Base-by-base conservation (phyloP, 2,113 vertebrate genomes). In the Hypomesus transpacificus region DNA sequence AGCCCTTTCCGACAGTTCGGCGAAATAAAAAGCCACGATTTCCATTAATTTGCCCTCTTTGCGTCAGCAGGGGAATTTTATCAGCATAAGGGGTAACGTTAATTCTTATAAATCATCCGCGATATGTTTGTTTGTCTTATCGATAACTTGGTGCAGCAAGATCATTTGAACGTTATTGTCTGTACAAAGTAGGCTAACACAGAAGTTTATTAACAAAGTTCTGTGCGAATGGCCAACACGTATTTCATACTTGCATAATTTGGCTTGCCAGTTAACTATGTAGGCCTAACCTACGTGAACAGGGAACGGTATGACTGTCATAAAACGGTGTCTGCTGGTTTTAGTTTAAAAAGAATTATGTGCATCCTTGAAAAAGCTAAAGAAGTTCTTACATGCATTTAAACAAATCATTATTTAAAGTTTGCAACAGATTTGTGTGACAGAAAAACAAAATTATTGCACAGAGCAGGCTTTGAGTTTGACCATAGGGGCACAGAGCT, bases 21-120 rank as follows among this genome's bases (percentile, higher is more conserved):
- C 62, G 72, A 71, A 83, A 88, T 84, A 82, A 80, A 87, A 82
- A 74, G 73, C 75, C 11, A 69, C 34, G 4, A 21, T 24, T 53
- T 39, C 21, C 1, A 66, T 18, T 63, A 2, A 21, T 51, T 57
- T 69, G 1, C 60, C 78, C 80, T 82, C 77, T 86, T 61, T 46
- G 20, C 46, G 11, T 77, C 3, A 63, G 56, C 28, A 70, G 71
- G 81, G 73, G 75, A 66, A 24, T 1, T 52, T 20, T 16, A 24
- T 67, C 54, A 73, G 46, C 52, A 65, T 69, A 58, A 62, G n/a
- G 62, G 76, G 88, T 90, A 84, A 82, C 78, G 14, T 0, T 13
- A 24, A 22, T 59, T 66, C 0, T 31, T 3, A 8, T 0, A 16
- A 3, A 17, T n/a, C 2, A 2, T 3, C 46, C 56, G 22, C 39